Evolutionary conservation across 2,113 vertebrate species (phyloP), one percentile per base, ranked within the genome.

Genomic region (Columbina picui): DNA sequence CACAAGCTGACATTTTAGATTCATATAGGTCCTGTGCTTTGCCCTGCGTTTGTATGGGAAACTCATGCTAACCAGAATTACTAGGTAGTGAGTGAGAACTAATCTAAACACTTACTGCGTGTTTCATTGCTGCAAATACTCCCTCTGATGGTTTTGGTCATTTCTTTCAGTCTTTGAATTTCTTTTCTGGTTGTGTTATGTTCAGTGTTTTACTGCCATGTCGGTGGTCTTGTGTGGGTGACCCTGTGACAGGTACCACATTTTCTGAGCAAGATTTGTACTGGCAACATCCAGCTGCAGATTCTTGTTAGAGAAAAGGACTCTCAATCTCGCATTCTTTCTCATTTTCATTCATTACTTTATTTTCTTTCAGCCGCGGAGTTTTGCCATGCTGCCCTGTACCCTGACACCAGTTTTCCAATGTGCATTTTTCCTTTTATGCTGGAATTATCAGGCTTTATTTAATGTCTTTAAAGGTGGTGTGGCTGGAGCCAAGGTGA

Each of bases 211-310:
- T 29, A 29, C 23, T 86, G 38, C 14, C 18, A 0, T 22, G 6
- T 34, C 15, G 3, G 13, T 59, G 29, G 25, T 68, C 39, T 41
- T 19, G 7, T 3, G 6, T 36, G 55, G 18, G 8, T 36, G 27
- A 13, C 34, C 15, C n/a, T 59, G 52, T 47, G 36, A 14, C 27
- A 8, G 25, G 14, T 41, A 9, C 8, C 0, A 0, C 47, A 12
- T 65, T 65, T 91, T 41, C 59, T 69, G 23, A 41, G 63, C 16
- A 30, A 23, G 49, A 7, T 34, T 77, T 56, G 2, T 74, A 7
- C 16, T 2, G 1, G 14, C 34, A 52, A 23, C 36, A 75, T 57
- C n/a, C 36, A 70, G 29, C 5, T 23, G 23, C 27, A 80, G 30
- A 39, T 59, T 36, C 5, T 36, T 77, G 15, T 50, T 73, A 47